Evolutionary conservation across 2,113 vertebrate genomes (phyloP), one percentile per base, ranked within the genome.

Genomic region (Baryphthengus martii): DNA sequence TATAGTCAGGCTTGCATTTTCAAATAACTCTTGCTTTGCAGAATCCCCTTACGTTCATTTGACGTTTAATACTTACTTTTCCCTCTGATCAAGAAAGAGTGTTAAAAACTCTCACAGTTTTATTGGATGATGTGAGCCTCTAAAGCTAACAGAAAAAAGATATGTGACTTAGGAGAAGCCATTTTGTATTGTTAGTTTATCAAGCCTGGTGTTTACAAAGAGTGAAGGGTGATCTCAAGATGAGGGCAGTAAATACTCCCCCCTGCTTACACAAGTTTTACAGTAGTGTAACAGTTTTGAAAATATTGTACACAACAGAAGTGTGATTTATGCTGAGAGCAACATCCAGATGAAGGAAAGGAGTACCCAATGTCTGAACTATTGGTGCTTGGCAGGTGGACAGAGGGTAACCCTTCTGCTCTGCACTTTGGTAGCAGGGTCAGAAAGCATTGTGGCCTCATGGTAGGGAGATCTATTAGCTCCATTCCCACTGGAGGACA

Each of bases 381-480:
- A 10, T 2, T 10, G 25, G 11, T 62, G 13, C 13, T 40, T 63
- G 11, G 13, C 1, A 5, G 53, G 40, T 24, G 8, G 7, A 26
- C 29, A 85, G 35, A 1, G 11, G 25, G 10, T 12, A 26, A 83
- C 29, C 7, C 3, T 47, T 52, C 53, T 82, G 42, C 78, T 91
- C 55, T 75, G 42, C 25, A 11, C 44, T 63, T 65, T 35, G 56
- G 44, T 0, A 0, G 28, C 26, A 61, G 49, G 0, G 0, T 8
- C 4, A 0, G 31, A 90, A 83, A 90, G 26, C 29, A 39, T 17
- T 2, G 0, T 1, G 1, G 56, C 4, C 7, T 6, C 2, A 0
- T 4, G 21, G 33, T 5, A 14, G 13, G 33, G 9, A 39, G 9
- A 71, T 11, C 9, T 19, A 45, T 23, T 7, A 42, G 19, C n/a